phyloP scores from a whole-genome alignment of 2,888 invertebrate genomes.

The Lepidonotus clava region DNA sequence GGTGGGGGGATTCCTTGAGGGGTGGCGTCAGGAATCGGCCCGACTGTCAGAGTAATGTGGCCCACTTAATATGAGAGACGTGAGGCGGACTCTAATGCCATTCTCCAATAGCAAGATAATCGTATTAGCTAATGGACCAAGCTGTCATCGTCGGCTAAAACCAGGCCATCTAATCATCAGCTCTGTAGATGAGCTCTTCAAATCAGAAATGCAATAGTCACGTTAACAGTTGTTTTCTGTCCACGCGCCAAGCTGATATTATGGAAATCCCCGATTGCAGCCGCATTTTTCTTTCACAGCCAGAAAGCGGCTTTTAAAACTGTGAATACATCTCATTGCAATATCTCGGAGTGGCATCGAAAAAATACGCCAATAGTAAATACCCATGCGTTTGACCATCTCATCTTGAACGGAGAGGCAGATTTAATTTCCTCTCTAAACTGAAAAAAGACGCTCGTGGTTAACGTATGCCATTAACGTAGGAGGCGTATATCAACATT shows the following conservation, averaged over 20 bases:
- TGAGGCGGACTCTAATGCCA: neutral
- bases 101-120: slow-evolving; percentile 1
- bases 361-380: neutral
- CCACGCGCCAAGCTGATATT: slow-evolving; percentile 11
- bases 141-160: slow-evolving; percentile 8
- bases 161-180: neutral
- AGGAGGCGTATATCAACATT: neutral
- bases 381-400: neutral
- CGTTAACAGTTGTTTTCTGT: slow-evolving; percentile 16
- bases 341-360: neutral
- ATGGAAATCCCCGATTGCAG: slow-evolving; percentile 18
- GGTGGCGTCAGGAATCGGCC: neutral
- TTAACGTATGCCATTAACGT: no score
- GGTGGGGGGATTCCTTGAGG: neutral
- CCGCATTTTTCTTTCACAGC: neutral
- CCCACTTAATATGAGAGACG: neutral
- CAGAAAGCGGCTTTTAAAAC: neutral
- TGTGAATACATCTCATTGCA: neutral
- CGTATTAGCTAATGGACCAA: slow-evolving; percentile 20
- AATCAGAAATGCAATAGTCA: slow-evolving; percentile 27
- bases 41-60: slow-evolving; percentile 14
- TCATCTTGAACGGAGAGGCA: neutral
- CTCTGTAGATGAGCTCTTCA: slow-evolving; percentile 19
- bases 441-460: no score
- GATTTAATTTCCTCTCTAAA: neutral